Conservation (phyloP, 2,888 invertebrate species). For the Drosophila imparisetae region DNA sequence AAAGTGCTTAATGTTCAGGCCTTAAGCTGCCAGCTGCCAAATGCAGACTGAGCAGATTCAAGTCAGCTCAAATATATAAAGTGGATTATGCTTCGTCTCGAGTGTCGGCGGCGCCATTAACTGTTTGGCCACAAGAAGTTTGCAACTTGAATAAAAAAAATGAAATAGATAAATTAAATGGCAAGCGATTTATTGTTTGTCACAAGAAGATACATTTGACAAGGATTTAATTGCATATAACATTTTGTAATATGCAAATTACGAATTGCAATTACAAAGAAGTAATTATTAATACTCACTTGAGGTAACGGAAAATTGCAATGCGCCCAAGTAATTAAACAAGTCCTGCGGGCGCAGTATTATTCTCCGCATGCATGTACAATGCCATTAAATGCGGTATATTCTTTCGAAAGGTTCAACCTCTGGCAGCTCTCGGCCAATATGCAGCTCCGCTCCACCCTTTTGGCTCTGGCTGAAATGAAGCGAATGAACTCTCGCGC, state of each 20-base stretch:
- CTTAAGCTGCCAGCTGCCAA: constrained; percentile 1
- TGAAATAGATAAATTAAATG: constrained; percentile 6
- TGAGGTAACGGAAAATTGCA: neutral
- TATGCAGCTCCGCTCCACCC: neutral
- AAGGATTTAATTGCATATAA: neutral
- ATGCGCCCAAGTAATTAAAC: neutral
- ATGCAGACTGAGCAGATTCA: constrained; percentile 33
- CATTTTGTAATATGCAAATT: neutral
- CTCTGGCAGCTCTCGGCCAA: constrained; percentile 12
- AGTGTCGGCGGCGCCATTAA: constrained; percentile 25
- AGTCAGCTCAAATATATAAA: constrained; percentile 28
- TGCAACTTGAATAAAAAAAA: constrained; percentile 9
- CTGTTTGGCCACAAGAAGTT: constrained; percentile 4
- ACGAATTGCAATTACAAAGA: neutral
- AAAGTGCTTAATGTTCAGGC: constrained; percentile 48
- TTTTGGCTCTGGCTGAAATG: constrained; percentile 14
- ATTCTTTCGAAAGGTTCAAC: neutral
- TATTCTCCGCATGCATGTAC: neutral
- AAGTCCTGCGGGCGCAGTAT: neutral
- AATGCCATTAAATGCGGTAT: neutral
- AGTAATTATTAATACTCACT: neutral
- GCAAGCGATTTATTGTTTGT: no score
- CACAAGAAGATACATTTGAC: neutral
- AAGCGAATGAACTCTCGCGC: constrained; percentile 55
- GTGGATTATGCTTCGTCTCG: constrained; percentile 32